A percentile compares a stretch with the other conserved stretches of the same genome.
These are phyloP conservation scores for Pantherophis vulpinus DNA, from an alignment of 2,797 vertebrate genomes.

Conservation along the genomic window DNA sequence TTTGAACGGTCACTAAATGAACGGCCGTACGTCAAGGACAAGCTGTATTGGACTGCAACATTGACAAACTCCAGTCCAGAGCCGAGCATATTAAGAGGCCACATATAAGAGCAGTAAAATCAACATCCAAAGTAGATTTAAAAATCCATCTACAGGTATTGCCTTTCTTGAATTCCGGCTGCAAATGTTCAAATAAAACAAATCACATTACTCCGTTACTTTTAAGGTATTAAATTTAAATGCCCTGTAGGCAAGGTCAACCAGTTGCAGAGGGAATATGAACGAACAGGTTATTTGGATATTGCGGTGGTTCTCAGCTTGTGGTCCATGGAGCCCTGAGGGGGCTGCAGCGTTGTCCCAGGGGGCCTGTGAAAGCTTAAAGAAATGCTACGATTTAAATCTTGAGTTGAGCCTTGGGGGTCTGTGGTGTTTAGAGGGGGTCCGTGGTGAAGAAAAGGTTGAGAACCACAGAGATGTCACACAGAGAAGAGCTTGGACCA, in stretches of 20 bases:
- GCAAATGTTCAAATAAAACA: not conserved
- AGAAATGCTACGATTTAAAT: not conserved
- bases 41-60: not conserved
- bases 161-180: not conserved
- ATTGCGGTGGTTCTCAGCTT: no score
- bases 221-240: not conserved
- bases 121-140: not conserved
- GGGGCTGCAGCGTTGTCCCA: no score
- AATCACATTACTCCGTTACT: not conserved
- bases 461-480: not conserved
- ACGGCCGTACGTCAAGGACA: fast-evolving
- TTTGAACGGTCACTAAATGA: not conserved
- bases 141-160: not conserved
- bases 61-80: not conserved
- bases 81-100: not conserved
- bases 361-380: not conserved
- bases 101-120: not conserved
- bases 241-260: no score
- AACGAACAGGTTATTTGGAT: not conserved
- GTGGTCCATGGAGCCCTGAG: no score
- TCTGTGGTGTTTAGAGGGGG: no score
- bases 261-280: not conserved
- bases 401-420: no score
- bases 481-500: not conserved
- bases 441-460: not conserved